These are phyloP conservation scores for Diadophis punctatus DNA, from an alignment of 2,113 vertebrate genomes.

Conservation along the genomic window DNA sequence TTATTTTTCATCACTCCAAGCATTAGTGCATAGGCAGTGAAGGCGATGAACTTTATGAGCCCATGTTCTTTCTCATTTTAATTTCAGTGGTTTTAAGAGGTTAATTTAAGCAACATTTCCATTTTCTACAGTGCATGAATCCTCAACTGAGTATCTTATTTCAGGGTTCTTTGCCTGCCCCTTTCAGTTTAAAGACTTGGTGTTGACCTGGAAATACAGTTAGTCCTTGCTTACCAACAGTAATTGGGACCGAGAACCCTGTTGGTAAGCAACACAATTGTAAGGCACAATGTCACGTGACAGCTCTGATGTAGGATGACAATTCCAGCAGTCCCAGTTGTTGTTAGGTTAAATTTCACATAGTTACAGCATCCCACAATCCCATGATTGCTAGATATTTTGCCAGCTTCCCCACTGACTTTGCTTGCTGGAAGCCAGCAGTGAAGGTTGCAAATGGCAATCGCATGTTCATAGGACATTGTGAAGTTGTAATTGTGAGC, in stretches of 20 bases:
- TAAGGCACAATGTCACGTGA: no score
- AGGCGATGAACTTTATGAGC: neutral
- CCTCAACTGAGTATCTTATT: neutral
- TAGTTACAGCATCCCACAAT: neutral
- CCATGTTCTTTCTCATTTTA: neutral
- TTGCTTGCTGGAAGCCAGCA: no score
- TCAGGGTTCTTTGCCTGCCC: neutral
- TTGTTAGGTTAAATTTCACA: neutral
- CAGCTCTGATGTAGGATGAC: neutral
- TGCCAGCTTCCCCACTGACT: no score
- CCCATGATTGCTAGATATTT: neutral
- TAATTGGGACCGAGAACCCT: neutral
- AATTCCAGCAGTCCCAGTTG: neutral
- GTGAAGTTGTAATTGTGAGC: no score
- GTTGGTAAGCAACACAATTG: neutral
- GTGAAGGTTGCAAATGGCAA: no score
- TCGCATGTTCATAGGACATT: no score
- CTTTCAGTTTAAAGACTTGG: neutral
- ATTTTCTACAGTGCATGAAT: neutral
- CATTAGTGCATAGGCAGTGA: neutral
- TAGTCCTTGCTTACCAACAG: neutral
- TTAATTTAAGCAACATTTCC: neutral
- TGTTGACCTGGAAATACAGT: neutral
- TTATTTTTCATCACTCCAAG: neutral
- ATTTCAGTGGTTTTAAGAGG: neutral